Evolutionary conservation across 2,797 vertebrate species (phyloP).

Genomic region (Eulemur coronatus): DNA sequence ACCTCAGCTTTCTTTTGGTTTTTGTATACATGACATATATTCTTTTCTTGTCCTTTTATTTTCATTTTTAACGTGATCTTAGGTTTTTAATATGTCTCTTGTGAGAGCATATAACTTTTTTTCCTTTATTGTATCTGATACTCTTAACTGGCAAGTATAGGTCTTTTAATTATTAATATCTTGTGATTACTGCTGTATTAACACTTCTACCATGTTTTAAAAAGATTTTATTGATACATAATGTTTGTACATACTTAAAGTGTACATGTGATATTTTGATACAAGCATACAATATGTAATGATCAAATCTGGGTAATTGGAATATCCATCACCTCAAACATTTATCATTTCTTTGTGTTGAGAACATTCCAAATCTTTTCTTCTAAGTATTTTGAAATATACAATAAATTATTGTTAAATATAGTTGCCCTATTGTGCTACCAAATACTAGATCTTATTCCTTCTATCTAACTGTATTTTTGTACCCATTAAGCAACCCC

Average conservation of each 20-base stretch:
- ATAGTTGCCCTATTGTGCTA: background rate
- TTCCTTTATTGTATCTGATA: background rate
- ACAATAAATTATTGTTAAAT: background rate
- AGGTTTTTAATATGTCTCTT: background rate
- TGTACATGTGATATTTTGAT: background rate
- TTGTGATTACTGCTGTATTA: background rate
- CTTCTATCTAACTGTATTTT: background rate
- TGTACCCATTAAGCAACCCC: background rate
- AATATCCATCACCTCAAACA: too few species aligned
- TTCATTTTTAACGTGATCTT: background rate
- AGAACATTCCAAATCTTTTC: background rate
- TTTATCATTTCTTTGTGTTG: too few species aligned
- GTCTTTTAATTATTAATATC: background rate
- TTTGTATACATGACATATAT: background rate
- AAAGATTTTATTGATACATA: background rate
- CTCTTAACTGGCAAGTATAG: background rate
- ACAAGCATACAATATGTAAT: too few species aligned
- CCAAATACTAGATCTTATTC: background rate
- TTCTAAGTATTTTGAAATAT: background rate
- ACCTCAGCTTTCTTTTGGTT: background rate
- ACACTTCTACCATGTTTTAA: background rate
- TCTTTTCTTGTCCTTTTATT: background rate
- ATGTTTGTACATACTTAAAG: background rate
- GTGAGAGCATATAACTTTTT: background rate
- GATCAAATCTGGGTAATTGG: too few species aligned